Evolutionary conservation across 2,888 invertebrate species (phyloP), one percentile per base, ranked within the genome.

Genomic region (Heteropelma amictum): DNA sequence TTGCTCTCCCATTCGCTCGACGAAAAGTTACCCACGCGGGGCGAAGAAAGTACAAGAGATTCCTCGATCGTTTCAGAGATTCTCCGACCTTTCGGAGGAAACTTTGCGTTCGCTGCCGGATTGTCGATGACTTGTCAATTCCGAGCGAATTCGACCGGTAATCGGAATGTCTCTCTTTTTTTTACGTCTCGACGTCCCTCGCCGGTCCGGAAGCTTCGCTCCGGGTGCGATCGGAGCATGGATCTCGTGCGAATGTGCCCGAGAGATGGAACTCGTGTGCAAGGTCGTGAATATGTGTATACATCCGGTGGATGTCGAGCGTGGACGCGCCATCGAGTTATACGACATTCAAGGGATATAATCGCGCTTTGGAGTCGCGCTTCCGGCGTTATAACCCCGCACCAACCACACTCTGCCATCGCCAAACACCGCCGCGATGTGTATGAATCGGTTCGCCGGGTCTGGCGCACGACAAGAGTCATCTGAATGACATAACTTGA

Each of bases 401-500:
- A 38, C 65, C 19, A 47, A 45, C 33, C 58, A 30, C 51, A 42
- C 45, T 33, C 35, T 49, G 56, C 53, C 54, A 76, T 42, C 61
- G 63, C 42, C 56, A 65, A 65, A 60, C 49, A 64, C 40, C 65
- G 60, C 54, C n/a, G n/a, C n/a, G n/a, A 67, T 58, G 72, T 71
- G 75, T 28, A 67, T 64, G 78, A 78, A 81, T 81, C 77, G 81
- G n/a, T 78, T 81, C 82, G 82, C 80, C 79, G 78, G 79, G 38
- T 51, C 19, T 80, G 80, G 82, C 81, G 75, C 83, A 86, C 12
- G n/a, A 86, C 86, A 86, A 85, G 87, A 86, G 85, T 85, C 87
- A 86, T 88, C 88, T 83, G 84, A 87, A 84, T 85, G 87, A 87
- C 87, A 84, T 83, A 84, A 83, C 81, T 81, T 88, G 88, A 88